phyloP scores from a whole-genome alignment of 2,113 vertebrate genomes.

The Apteryx mantelli region DNA sequence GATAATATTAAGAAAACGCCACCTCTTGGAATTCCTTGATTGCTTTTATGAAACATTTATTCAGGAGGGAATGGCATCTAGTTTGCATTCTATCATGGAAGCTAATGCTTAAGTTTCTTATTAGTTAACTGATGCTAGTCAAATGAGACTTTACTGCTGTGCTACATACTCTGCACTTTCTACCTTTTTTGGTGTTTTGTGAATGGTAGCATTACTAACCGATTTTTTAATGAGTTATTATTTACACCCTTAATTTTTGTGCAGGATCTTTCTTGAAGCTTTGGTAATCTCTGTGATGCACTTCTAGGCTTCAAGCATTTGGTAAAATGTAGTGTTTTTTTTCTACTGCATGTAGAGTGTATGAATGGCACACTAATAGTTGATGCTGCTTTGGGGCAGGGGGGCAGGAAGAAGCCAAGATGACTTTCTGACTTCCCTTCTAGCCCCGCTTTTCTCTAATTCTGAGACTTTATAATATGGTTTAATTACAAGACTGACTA shows the following conservation, averaged over 20 bases:
- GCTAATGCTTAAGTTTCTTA: neutral
- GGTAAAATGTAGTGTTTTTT: neutral
- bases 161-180: neutral
- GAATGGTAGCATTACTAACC: neutral
- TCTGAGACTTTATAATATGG: neutral
- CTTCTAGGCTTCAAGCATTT: neutral
- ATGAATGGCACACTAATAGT: neutral
- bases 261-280: neutral
- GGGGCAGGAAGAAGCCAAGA: neutral
- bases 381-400: neutral
- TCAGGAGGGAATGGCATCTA: neutral
- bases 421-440: slow-evolving; percentile 25
- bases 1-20: slow-evolving; percentile 36
- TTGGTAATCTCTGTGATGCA: neutral
- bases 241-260: neutral
- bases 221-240: neutral
- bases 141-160: neutral
- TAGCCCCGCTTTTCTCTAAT: slow-evolving; percentile 1
- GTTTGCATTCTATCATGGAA: neutral
- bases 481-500: slow-evolving; percentile 31
- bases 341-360: neutral
- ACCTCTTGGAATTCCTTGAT: slow-evolving; percentile 52
- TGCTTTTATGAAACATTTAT: slow-evolving; percentile 13
- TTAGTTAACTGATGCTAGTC: neutral
- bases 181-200: neutral